Percentiles rank a stretch among this genome's conserved stretches.
Evolutionary conservation across 2,888 invertebrate genomes (phyloP).

Genomic region (Lysandra bellargus): DNA sequence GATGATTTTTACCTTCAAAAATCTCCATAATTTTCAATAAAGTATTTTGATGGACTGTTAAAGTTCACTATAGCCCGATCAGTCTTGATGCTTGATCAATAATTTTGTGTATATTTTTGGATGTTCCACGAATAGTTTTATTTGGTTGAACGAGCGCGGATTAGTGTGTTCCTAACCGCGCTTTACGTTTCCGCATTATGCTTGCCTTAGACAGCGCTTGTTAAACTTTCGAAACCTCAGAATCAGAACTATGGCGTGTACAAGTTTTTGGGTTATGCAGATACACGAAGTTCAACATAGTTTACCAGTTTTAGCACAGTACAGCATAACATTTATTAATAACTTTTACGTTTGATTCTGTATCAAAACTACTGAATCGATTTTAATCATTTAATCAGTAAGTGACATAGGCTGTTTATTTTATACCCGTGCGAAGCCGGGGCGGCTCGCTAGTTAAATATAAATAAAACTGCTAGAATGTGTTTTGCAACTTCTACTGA

Average conservation of each 20-base stretch:
- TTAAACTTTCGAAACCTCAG: neutral
- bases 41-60: neutral
- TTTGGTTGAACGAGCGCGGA: slow-evolving; percentile 62
- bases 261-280: neutral
- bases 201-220: slow-evolving; percentile 27
- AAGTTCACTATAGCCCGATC: too few relatives aligned
- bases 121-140: slow-evolving; percentile 69
- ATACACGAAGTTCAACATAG: neutral
- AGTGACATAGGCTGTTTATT: too few relatives aligned
- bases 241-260: slow-evolving; percentile 2
- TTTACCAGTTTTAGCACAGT: neutral
- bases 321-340: too few relatives aligned
- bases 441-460: too few relatives aligned
- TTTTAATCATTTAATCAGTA: too few relatives aligned
- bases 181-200: slow-evolving; percentile 61
- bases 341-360: too few relatives aligned
- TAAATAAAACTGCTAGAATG: too few relatives aligned
- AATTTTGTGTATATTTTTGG: slow-evolving; percentile 65
- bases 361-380: too few relatives aligned
- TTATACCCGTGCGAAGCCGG: too few relatives aligned
- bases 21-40: too few relatives aligned
- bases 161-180: slow-evolving; percentile 58
- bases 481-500: too few relatives aligned
- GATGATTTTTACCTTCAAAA: too few relatives aligned
- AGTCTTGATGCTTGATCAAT: slow-evolving; percentile 45